phyloP scores from a whole-genome alignment of 2,888 invertebrate species.

The Andrena chrysosceles region DNA sequence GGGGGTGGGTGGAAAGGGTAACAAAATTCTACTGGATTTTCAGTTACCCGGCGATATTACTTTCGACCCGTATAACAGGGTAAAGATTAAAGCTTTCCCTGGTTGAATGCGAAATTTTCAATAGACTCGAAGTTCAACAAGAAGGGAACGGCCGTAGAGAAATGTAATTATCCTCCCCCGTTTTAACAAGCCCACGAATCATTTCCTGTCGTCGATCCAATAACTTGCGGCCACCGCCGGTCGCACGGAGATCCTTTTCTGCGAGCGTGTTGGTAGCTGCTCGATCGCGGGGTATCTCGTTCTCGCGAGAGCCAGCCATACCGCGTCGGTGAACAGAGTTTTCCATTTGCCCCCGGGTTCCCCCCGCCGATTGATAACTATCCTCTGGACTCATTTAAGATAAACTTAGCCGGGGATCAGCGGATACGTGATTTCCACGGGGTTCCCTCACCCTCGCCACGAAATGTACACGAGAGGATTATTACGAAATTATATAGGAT shows the following conservation, averaged over 20 bases:
- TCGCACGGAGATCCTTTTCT: neutral
- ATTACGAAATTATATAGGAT: conserved; percentile 79
- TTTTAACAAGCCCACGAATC: conserved; percentile 52
- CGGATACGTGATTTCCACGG: conserved; percentile 74
- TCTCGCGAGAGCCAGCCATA: conserved; percentile 50
- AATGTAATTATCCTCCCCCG: conserved; percentile 45
- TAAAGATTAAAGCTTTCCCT: conserved; percentile 30
- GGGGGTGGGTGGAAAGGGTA: neutral
- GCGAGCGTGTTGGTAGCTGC: conserved; percentile 15
- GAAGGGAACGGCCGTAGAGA: neutral
- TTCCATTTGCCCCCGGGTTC: conserved; percentile 57
- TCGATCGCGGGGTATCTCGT: conserved; percentile 56
- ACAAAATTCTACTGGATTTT: conserved; percentile 21
- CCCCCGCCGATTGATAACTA: conserved; percentile 60
- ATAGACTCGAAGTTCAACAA: conserved; percentile 38
- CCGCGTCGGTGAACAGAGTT: conserved; percentile 52
- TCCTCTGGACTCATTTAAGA: conserved; percentile 73
- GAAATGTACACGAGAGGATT: conserved; percentile 76
- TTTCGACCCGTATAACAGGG: neutral
- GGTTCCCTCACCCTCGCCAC: conserved; percentile 64
- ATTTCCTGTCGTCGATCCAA: conserved; percentile 46
- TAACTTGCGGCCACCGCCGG: conserved; percentile 25
- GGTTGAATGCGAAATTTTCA: conserved; percentile 38
- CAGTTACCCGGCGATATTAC: conserved; percentile 12
- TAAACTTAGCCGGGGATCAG: conserved; percentile 72